These are phyloP conservation scores for Sesia bembeciformis DNA, from an alignment of 2,888 invertebrate species.

Conservation along the genomic window DNA sequence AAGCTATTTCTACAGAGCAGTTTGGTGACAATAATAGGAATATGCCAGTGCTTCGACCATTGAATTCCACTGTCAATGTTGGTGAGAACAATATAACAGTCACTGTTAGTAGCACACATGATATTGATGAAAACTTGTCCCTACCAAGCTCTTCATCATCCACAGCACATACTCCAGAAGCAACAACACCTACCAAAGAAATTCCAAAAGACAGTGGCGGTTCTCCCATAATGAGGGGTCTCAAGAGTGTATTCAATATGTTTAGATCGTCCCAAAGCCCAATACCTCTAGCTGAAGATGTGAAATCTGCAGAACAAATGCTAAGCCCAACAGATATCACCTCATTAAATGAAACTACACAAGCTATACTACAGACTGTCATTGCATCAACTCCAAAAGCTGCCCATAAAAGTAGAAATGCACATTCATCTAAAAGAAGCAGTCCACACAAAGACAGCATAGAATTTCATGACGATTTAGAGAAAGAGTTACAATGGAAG, in stretches of 20 bases:
- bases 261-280: slow-evolving; percentile 62
- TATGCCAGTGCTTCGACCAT: slow-evolving; percentile 24
- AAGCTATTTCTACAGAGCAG: slow-evolving; percentile 31
- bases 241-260: slow-evolving; percentile 60
- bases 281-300: slow-evolving; percentile 31
- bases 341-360: slow-evolving; percentile 3
- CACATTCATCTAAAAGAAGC: slow-evolving; percentile 31
- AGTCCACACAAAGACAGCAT: slow-evolving; percentile 57
- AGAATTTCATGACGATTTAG: slow-evolving; percentile 55
- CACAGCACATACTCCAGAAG: slow-evolving; percentile 51
- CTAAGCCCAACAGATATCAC: slow-evolving; percentile 11
- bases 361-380: slow-evolving; percentile 8
- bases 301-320: slow-evolving; percentile 5
- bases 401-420: slow-evolving; percentile 28
- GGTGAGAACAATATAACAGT: slow-evolving; percentile 29
- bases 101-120: slow-evolving; percentile 26
- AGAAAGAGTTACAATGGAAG: slow-evolving; percentile 58
- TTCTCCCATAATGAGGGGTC: slow-evolving; percentile 59
- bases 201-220: slow-evolving; percentile 37
- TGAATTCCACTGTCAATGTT: slow-evolving; percentile 21
- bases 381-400: slow-evolving; percentile 49
- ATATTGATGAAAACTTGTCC: slow-evolving; percentile 45
- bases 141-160: slow-evolving; percentile 48
- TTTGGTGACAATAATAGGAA: slow-evolving; percentile 29
- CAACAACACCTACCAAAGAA: slow-evolving; percentile 57